These are phyloP conservation scores for Gadus macrocephalus DNA, from an alignment of 2,113 vertebrate genomes.

Conservation along the genomic window DNA sequence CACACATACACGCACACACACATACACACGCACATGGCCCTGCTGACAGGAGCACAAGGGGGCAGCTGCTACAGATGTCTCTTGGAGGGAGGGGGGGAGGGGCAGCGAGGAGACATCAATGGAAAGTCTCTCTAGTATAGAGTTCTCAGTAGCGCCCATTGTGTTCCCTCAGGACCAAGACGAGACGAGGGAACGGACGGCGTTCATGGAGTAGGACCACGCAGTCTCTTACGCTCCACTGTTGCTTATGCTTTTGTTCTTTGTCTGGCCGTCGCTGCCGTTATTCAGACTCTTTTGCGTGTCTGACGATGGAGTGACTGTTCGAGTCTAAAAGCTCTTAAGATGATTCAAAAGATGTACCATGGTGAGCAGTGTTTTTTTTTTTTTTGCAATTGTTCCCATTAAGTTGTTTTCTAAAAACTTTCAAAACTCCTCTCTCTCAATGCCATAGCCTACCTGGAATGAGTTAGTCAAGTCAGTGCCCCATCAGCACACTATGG, in stretches of 20 bases:
- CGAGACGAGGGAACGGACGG: conserved; percentile 50
- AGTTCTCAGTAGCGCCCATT: conserved; percentile 62
- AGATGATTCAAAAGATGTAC: too few relatives aligned
- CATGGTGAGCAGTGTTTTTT: too few relatives aligned
- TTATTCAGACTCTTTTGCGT: conserved; percentile 30
- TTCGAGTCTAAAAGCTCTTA: too few relatives aligned
- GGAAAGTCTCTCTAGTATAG: conserved; percentile 61
- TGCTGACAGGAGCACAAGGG: conserved; percentile 77
- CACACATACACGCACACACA: conserved; percentile 37
- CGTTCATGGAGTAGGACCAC: conserved; percentile 58
- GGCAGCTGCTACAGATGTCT: conserved; percentile 81
- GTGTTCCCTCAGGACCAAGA: conserved; percentile 66
- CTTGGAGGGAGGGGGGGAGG: conserved; percentile 68
- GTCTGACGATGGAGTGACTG: too few relatives aligned
- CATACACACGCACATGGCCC: conserved; percentile 52
- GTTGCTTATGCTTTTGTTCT: conserved; percentile 19
- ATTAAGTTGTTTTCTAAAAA: too few relatives aligned
- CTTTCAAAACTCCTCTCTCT: too few relatives aligned
- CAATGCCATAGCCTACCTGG: too few relatives aligned
- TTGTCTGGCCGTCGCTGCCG: background rate
- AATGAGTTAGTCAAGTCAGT: too few relatives aligned
- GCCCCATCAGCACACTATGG: too few relatives aligned
- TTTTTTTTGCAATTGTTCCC: too few relatives aligned
- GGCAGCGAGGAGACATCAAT: conserved; percentile 71
- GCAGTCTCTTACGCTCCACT: conserved; percentile 34